A percentile compares a stretch with the other conserved stretches of the same genome.
These are phyloP conservation scores for Ceyx margarethae DNA, from an alignment of 2,113 vertebrate species.

Conservation along the genomic window DNA sequence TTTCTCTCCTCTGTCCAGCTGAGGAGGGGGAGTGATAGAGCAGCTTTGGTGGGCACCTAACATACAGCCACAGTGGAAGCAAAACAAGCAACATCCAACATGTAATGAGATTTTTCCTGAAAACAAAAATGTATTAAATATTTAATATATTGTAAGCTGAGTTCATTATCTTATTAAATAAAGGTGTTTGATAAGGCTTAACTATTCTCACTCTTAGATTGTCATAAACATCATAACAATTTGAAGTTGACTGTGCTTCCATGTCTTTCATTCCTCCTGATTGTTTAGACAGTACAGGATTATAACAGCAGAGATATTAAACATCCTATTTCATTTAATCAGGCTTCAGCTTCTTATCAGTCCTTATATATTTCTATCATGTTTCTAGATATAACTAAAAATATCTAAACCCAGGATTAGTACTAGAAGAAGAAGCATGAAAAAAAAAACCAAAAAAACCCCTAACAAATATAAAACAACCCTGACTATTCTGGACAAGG, in stretches of 20 bases:
- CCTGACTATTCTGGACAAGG: neutral
- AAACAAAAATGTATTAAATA: neutral
- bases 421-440: neutral
- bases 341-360: neutral
- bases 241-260: neutral
- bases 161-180: slow-evolving; percentile 28
- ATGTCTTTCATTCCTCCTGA: neutral
- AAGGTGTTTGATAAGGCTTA: neutral
- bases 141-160: neutral
- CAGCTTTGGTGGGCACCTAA: neutral
- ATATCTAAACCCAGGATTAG: neutral
- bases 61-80: neutral
- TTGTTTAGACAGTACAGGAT: neutral
- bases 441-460: neutral
- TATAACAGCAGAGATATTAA: slow-evolving; percentile 13
- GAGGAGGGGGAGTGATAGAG: neutral
- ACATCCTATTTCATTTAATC: slow-evolving; percentile 27
- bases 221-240: neutral
- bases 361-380: neutral
- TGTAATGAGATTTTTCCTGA: neutral
- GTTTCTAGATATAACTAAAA: neutral
- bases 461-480: neutral
- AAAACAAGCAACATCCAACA: neutral
- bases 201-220: neutral
- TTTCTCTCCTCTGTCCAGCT: neutral